Conservation (phyloP, 2,113 vertebrate species). For the Anguilla japonica region DNA sequence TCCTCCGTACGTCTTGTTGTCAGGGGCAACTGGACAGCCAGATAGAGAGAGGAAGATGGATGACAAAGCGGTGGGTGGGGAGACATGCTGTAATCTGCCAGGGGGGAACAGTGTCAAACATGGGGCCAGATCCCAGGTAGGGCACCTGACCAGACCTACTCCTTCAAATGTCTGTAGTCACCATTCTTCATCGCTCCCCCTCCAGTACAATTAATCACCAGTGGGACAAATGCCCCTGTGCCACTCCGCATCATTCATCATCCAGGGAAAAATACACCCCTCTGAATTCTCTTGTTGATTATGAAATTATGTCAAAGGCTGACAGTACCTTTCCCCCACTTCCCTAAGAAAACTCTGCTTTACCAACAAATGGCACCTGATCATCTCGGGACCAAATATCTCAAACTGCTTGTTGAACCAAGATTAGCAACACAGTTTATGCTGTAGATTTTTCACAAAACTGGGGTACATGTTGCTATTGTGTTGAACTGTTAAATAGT, state of each 20-base stretch:
- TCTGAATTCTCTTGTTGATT: neutral
- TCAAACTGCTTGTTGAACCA: conserved; percentile 1
- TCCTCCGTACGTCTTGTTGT: conserved; percentile 28
- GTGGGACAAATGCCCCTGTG: conserved; percentile 2
- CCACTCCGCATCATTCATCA: conserved; percentile 9
- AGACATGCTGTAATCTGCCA: conserved; percentile 52
- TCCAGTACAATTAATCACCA: conserved; percentile 8
- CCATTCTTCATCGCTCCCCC: neutral
- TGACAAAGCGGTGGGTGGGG: conserved; percentile 35
- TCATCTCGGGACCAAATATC: neutral
- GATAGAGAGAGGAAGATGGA: conserved; percentile 45
- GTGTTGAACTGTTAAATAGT: neutral
- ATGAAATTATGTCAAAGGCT: neutral
- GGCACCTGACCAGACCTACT: conserved; percentile 10
- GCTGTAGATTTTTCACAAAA: neutral
- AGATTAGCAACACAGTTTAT: neutral
- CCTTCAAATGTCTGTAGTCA: conserved; percentile 37
- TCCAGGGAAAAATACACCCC: neutral
- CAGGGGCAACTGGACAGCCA: conserved; percentile 10
- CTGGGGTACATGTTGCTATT: neutral
- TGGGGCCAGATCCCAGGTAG: conserved; percentile 5
- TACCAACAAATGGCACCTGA: neutral
- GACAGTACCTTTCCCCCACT: neutral
- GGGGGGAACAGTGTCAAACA: conserved; percentile 48
- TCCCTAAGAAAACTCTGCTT: neutral